Evolutionary conservation across 2,797 vertebrate species (phyloP), one percentile per base, ranked within the genome.

Genomic region (Jordanella pulchra): DNA sequence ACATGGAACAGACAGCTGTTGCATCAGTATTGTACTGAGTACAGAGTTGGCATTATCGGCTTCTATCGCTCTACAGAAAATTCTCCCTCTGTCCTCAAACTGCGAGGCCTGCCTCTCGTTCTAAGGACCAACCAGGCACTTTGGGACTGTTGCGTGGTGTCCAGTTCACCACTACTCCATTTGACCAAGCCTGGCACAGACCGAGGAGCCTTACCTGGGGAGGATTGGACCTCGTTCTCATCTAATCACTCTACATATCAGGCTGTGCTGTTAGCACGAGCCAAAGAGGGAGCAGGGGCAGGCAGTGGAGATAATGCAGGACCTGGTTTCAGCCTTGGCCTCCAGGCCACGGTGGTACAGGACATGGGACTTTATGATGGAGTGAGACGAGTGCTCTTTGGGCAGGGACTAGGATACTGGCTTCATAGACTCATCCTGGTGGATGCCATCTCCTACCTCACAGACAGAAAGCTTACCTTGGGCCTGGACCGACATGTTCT

Each of bases 61-160:
- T 99, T 99, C 94, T 96, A 97, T 92, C 97, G 97, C 92, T 96
- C 97, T 86, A 97, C 95, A 1, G 97, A 99, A 89, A 99, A 97
- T 92, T 97, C 96, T 60, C 95, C 95, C 28, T 95, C 95, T 0
- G 93, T 88, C 18, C 92, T 93, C 65, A 96, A 94, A 45, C 90
- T 99, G 65, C 92, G 96, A 86, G 96, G 97, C 74, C 86, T 99
- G 76, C 97, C 98, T 0, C 77, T 99, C 61, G 92, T 95, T 25
- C 94, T 99, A 23, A 92, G 96, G 83, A 98, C 96, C 87, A 99
- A 99, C 17, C 89, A 97, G 79, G 97, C 92, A 15, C 94, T 99
- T 53, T 95, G 94, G 72, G 96, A 98, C 89, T 97, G 96, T 69
- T 91, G 95, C n/a, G 94, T 99, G 76, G 97, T 97, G 78, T 90